Evolutionary conservation across 1,140 invertebrate genomes (phyloP).

Genomic region (Drosophila orena): DNA sequence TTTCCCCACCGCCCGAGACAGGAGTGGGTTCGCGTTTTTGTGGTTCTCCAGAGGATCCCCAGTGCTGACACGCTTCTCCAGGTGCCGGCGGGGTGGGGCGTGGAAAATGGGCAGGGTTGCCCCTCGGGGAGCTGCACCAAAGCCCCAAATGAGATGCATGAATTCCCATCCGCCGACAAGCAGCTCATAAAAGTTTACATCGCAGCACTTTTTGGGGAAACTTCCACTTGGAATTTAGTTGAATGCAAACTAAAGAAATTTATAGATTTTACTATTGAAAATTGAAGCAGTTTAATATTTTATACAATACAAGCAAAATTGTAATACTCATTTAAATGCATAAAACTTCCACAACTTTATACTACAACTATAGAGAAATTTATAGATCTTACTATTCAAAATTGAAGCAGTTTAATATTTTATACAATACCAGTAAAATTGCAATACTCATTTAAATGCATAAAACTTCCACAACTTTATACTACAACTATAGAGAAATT

Average conservation of each 20-base stretch:
- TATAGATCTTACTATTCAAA: too few relatives aligned
- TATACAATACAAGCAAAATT: too few relatives aligned
- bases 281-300: too few relatives aligned
- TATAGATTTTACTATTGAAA: too few relatives aligned
- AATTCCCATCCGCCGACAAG: constrained; percentile 24
- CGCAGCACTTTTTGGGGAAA: constrained; percentile 48
- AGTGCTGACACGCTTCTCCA: constrained; percentile 40
- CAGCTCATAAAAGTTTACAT: constrained; percentile 70
- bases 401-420: too few relatives aligned
- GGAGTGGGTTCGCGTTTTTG: constrained; percentile 66
- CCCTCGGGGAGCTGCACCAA: constrained; percentile 59
- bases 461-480: too few relatives aligned
- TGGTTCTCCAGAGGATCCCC: constrained; percentile 76
- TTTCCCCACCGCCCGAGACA: background rate
- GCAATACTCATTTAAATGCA: too few relatives aligned
- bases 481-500: too few relatives aligned
- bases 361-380: too few relatives aligned
- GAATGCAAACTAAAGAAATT: background rate
- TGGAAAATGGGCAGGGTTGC: constrained; percentile 3
- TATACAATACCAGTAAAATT: too few relatives aligned
- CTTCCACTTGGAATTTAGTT: background rate
- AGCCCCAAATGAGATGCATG: constrained; percentile 74
- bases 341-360: too few relatives aligned
- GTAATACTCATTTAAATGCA: background rate
- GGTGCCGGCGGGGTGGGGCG: background rate